Base-by-base conservation (phyloP, 2,888 invertebrate genomes). In the Agrenia bidenticulata region DNA sequence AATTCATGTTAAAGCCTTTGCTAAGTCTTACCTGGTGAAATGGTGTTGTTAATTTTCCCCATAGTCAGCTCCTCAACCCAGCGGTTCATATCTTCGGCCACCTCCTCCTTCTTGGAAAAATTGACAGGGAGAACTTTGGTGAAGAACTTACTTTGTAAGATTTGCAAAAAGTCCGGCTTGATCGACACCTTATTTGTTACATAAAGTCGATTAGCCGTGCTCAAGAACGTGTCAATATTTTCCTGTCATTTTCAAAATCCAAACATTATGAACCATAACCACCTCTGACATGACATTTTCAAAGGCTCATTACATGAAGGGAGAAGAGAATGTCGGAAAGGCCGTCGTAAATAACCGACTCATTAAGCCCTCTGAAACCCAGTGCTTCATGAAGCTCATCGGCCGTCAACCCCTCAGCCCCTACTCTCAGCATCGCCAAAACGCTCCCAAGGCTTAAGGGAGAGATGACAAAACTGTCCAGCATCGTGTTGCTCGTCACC, bases 371-470 rank as follows among this genome's bases (percentile, higher is more conserved):
- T 9, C 21, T 13, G 45, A 60, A 49, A 23, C 53, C 26, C 23
- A 64, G 27, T 41, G 21, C 60, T 32, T 37, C 24, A 21, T 64
- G 45, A 27, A 64, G 19, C 42, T 59, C 64, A 26, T 59, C 26
- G 19, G 51, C 58, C 2, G 64, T 64, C 19, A 21, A 19, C 26
- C 55, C 55, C 7, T 55, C 53, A 23, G 64, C 59, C 1, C 64
- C 64, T 17, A 26, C 64, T 23, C 60, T n/a, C 2, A 64, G 54
- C 60, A 64, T 55, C 39, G 58, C 27, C 53, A 64, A 55, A 26
- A 64, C 54, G 37, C 32, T 64, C 5, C 60, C 37, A 1, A 64
- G 17, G 60, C 64, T 64, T 26, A 64, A 49, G 54, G 64, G 64
- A 2, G 64, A 64, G 24, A 64, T 32, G 17, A 60, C 59, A n/a